Evolutionary conservation across 2,797 vertebrate species (phyloP).

Genomic region (Danio tinwini): DNA sequence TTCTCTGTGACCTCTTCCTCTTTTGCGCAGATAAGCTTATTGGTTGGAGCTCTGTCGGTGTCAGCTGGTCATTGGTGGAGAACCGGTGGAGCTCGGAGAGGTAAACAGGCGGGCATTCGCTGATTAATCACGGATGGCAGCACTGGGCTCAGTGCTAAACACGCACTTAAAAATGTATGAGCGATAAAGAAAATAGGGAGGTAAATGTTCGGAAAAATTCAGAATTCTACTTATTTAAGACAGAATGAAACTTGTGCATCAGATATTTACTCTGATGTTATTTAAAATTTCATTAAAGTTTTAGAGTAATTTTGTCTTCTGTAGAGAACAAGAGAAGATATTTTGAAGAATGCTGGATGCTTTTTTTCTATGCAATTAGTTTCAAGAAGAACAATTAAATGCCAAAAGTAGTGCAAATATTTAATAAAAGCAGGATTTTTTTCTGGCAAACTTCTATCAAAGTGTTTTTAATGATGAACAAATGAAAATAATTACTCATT

Average conservation of each 20-base stretch:
- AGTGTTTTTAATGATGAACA: not conserved
- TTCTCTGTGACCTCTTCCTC: conserved; percentile 21
- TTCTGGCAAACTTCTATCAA: not conserved
- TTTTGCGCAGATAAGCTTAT: conserved; percentile 34
- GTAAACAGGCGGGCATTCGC: conserved; percentile 70
- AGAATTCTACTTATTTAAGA: conserved; percentile 1
- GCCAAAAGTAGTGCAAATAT: not conserved
- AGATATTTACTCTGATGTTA: not conserved
- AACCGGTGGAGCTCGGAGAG: conserved; percentile 47
- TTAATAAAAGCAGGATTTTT: not conserved
- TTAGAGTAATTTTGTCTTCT: not conserved
- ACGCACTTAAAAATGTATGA: conserved; percentile 81
- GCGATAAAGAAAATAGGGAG: conserved; percentile 42
- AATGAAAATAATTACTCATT: not conserved
- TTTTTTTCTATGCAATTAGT: not conserved
- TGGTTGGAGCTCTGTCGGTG: conserved; percentile 59
- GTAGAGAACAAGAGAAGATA: not conserved
- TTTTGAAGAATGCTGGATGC: not conserved
- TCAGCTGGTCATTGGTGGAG: conserved; percentile 62
- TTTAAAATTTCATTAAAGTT: not conserved
- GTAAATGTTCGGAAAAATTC: conserved; percentile 49
- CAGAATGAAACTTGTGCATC: not conserved
- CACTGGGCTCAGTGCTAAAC: conserved; percentile 65
- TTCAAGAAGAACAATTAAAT: not conserved
- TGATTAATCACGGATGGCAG: conserved; percentile 74